Evolutionary conservation across 2,113 vertebrate species (phyloP).

Genomic region (Oryzias celebensis): DNA sequence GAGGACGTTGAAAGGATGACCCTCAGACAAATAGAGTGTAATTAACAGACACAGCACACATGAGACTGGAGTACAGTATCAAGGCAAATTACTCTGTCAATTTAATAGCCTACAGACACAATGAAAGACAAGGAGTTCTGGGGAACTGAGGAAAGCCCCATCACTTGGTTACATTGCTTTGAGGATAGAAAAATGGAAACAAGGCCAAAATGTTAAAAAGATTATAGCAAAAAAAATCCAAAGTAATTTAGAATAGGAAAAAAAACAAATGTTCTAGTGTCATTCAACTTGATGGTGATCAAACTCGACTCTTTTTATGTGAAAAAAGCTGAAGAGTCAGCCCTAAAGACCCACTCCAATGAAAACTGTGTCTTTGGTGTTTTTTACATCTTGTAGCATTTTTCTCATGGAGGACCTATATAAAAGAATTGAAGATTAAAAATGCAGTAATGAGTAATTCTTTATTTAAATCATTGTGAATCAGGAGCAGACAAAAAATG

Average conservation of each 20-base stretch:
- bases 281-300: too few species aligned
- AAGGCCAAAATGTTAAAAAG: not conserved
- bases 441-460: too few species aligned
- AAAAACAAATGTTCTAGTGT: too few species aligned
- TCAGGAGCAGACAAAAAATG: too few species aligned
- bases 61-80: conserved; percentile 61
- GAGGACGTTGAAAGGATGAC: conserved; percentile 46
- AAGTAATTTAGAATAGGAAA: not conserved
- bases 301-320: too few species aligned
- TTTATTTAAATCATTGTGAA: too few species aligned
- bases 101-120: conserved; percentile 54
- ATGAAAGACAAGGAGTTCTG: conserved; percentile 31
- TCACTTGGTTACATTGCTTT: conserved; percentile 1
- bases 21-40: conserved; percentile 70
- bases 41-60: conserved; percentile 70
- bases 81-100: conserved; percentile 71
- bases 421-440: too few species aligned
- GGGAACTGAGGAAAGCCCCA: conserved; percentile 2
- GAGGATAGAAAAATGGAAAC: not conserved
- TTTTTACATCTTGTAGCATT: too few species aligned
- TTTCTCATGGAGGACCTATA: too few species aligned
- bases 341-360: too few species aligned
- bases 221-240: not conserved
- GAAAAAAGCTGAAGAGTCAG: too few species aligned
- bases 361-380: too few species aligned